Conservation (phyloP, 2,113 vertebrate genomes). For the Natator depressus region DNA sequence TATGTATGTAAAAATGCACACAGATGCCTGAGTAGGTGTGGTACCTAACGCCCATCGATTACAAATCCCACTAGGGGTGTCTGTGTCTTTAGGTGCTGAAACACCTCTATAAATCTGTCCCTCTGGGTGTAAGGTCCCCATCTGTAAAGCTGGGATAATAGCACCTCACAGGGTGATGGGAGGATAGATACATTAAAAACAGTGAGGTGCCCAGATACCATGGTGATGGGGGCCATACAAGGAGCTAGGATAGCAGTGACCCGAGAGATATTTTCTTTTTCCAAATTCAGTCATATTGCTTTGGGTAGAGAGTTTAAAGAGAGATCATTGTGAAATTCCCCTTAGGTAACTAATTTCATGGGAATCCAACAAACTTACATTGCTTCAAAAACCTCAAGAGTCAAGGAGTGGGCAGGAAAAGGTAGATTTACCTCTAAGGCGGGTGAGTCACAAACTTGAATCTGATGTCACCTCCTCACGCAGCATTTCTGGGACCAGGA, state of each 20-base stretch:
- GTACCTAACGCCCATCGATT: no score
- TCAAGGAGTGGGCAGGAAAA: neutral
- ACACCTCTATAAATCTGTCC: neutral
- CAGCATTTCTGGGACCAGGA: no score
- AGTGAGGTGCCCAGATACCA: no score
- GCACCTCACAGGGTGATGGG: neutral
- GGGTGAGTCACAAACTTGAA: neutral
- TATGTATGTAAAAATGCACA: no score
- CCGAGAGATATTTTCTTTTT: neutral
- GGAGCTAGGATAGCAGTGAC: neutral
- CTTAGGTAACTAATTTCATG: neutral
- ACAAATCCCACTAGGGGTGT: no score
- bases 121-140: neutral
- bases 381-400: neutral
- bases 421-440: neutral
- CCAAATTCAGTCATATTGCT: neutral
- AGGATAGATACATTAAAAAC: no score
- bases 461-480: neutral
- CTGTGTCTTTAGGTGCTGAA: neutral
- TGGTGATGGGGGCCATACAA: neutral
- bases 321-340: neutral
- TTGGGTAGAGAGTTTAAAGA: neutral
- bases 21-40: rapidly evolving
- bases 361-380: neutral
- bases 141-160: neutral